Conservation (phyloP, 2,888 invertebrate species). For the Cantharis rustica region DNA sequence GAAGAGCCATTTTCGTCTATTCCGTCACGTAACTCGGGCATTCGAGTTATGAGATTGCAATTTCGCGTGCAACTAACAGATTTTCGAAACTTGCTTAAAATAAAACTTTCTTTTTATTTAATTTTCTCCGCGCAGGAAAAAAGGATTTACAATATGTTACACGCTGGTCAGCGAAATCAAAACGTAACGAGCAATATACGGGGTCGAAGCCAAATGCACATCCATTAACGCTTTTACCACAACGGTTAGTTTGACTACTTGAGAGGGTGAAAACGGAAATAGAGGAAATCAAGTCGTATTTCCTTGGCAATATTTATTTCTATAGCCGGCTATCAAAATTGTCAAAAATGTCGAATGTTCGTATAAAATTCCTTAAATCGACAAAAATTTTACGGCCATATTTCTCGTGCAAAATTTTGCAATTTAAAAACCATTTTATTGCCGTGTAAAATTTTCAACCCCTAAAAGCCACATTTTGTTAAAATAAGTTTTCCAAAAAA, state of each 20-base stretch:
- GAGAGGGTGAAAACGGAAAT: slow-evolving; percentile 40
- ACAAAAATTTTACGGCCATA: not conserved
- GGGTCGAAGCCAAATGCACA: slow-evolving; percentile 16
- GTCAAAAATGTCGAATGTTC: not conserved
- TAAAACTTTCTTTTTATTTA: slow-evolving; percentile 34
- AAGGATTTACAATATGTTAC: slow-evolving; percentile 6
- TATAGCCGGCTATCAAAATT: slow-evolving; percentile 10
- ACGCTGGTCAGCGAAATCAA: not conserved
- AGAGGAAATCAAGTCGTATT: slow-evolving; percentile 44
- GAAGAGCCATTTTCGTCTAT: slow-evolving; percentile 28
- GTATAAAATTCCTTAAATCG: not conserved
- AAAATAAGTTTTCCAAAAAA: not conserved
- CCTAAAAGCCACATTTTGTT: not conserved
- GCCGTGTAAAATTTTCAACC: not conserved
- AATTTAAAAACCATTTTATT: not conserved
- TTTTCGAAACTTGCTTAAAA: slow-evolving; percentile 25
- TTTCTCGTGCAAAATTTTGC: not conserved
- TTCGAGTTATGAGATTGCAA: slow-evolving; percentile 34
- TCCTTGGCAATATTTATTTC: slow-evolving; percentile 37
- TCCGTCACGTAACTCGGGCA: slow-evolving; percentile 27
- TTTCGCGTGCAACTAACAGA: slow-evolving; percentile 30
- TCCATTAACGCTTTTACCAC: slow-evolving; percentile 42
- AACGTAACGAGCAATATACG: not conserved
- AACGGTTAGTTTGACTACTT: slow-evolving; percentile 41
- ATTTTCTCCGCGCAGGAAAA: slow-evolving; percentile 22